Percentiles rank a stretch among this genome's conserved stretches.
These are phyloP conservation scores for Rhinatrema bivittatum DNA, from an alignment of 2,797 vertebrate species.

Conservation along the genomic window DNA sequence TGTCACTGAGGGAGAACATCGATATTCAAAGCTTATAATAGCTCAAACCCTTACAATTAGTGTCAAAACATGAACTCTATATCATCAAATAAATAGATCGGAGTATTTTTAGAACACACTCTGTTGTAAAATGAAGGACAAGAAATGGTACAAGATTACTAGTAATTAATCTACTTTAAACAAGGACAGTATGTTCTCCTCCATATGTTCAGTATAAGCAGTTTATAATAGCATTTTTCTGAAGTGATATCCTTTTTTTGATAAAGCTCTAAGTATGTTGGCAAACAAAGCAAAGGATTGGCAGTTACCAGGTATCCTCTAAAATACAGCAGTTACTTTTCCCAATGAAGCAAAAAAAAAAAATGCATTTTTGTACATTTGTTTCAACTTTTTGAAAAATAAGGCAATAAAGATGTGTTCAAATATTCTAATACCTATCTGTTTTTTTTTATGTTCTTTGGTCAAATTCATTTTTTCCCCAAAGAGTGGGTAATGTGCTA, in stretches of 20 bases:
- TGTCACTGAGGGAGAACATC: slow-evolving; percentile 30
- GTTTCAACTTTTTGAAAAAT: no score
- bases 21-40: slow-evolving; percentile 45
- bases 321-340: no score
- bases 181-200: not conserved
- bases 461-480: no score
- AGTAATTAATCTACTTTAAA: slow-evolving; percentile 14
- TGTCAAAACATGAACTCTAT: slow-evolving; percentile 27
- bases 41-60: slow-evolving; percentile 32
- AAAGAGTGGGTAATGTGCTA: no score
- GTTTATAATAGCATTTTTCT: slow-evolving; percentile 2
- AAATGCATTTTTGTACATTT: no score
- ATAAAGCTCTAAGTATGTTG: no score
- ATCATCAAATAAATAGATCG: slow-evolving; percentile 23
- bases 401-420: no score
- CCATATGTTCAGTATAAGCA: not conserved
- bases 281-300: no score
- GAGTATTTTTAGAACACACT: slow-evolving; percentile 24
- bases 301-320: no score
- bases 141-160: slow-evolving; percentile 5
- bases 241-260: not conserved
- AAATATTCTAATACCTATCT: no score
- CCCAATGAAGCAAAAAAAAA: no score
- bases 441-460: no score
- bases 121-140: slow-evolving; percentile 19